Evolutionary conservation across 2,888 invertebrate species (phyloP).

Genomic region (Apodemia hepburni): DNA sequence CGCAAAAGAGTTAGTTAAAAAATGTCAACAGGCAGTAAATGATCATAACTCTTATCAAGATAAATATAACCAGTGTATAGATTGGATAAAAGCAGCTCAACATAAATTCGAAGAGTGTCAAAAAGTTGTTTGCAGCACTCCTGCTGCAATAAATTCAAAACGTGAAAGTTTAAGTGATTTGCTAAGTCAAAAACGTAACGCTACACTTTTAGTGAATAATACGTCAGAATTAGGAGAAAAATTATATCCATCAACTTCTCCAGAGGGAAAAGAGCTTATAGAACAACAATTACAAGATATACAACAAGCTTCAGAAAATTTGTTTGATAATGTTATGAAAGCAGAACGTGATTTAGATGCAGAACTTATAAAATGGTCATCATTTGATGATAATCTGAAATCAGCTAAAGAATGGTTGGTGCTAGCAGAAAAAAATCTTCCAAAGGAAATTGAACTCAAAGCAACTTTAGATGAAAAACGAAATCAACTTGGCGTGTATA

Average conservation of each 20-base stretch:
- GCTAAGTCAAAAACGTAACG: conserved; percentile 86
- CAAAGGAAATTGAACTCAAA: conserved; percentile 89
- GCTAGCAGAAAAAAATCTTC: conserved; percentile 86
- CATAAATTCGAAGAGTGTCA: conserved; percentile 84
- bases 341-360: conserved; percentile 90
- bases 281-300: conserved; percentile 91
- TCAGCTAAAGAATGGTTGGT: conserved; percentile 89
- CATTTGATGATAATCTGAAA: conserved; percentile 92
- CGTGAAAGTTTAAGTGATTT: conserved; percentile 86
- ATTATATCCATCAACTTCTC: conserved; percentile 90
- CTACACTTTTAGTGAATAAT: conserved; percentile 88
- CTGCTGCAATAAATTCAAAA: conserved; percentile 85
- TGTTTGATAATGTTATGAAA: conserved; percentile 89
- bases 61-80: conserved; percentile 90
- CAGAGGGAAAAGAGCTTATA: conserved; percentile 92
- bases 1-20: conserved; percentile 95
- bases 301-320: conserved; percentile 88
- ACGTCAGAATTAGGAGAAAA: conserved; percentile 94
- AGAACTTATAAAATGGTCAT: conserved; percentile 92
- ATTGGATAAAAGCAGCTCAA: conserved; percentile 89
- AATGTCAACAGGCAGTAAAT: conserved; percentile 92
- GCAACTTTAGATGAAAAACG: conserved; percentile 95
- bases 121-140: conserved; percentile 82
- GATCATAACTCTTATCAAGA: conserved; percentile 90
- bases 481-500: conserved; percentile 91